A percentile compares a stretch with the other conserved stretches of the same genome.
Evolutionary conservation across 35 echinoderm and acorn worm genomes (phyloP).

Genomic region (Anneissia japonica): DNA sequence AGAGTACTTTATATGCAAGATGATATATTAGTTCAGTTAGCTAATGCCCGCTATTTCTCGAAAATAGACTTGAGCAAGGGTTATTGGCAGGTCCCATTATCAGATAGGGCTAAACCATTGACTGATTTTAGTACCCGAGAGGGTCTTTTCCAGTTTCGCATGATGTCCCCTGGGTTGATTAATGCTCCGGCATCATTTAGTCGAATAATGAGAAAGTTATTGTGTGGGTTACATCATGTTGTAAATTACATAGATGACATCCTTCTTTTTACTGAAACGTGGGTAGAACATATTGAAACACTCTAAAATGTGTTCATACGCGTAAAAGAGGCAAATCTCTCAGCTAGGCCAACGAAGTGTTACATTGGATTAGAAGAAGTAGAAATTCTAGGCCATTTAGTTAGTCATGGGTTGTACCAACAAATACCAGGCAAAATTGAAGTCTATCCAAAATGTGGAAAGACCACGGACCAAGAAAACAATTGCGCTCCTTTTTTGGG

Average conservation of each 20-base stretch:
- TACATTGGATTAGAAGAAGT: not conserved
- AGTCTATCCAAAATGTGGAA: constrained; percentile 15
- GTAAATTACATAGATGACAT: constrained; percentile 29
- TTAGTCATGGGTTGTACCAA: not conserved
- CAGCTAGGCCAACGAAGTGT: constrained; percentile 9
- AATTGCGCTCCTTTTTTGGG: not conserved
- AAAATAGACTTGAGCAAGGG: too few relatives aligned
- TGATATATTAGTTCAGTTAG: too few relatives aligned
- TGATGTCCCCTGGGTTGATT: not conserved
- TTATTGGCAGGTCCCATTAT: too few relatives aligned
- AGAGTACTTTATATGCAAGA: too few relatives aligned
- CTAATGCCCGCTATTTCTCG: too few relatives aligned
- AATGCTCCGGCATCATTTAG: not conserved
- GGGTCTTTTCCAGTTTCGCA: not conserved
- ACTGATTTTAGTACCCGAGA: too few relatives aligned
- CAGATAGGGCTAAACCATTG: too few relatives aligned
- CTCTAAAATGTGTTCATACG: not conserved
- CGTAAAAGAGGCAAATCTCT: not conserved
- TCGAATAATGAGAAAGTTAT: constrained; percentile 5
- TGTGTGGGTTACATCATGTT: not conserved
- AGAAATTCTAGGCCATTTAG: not conserved
- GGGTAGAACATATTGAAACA: not conserved
- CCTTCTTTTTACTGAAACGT: not conserved
- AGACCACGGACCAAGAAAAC: not conserved
- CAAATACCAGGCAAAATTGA: not conserved